Percentiles rank a stretch among this genome's conserved stretches.
These are phyloP conservation scores for Procambarus virginalis DNA, from an alignment of 1,140 invertebrate genomes.

Conservation along the genomic window DNA sequence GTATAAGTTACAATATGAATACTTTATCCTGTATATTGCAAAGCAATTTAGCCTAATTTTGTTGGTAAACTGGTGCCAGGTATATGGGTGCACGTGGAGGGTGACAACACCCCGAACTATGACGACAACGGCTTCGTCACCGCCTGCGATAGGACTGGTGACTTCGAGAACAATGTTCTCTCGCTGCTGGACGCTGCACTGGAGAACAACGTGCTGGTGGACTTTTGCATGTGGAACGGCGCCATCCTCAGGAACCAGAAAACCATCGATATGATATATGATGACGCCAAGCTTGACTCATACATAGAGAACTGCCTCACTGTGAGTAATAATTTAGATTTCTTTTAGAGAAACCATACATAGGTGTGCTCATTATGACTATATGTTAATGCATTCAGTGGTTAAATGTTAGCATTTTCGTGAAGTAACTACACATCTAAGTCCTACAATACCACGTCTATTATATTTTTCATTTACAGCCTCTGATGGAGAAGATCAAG, in stretches of 20 bases:
- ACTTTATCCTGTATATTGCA: no score
- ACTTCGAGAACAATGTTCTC: conserved; percentile 21
- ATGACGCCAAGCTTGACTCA: conserved; percentile 73
- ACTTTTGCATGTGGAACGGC: conserved; percentile 75
- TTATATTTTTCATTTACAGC: conserved; percentile 63
- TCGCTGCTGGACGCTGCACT: conserved; percentile 17
- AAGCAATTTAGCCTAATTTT: no score
- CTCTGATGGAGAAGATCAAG: conserved; percentile 72
- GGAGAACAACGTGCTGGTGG: conserved; percentile 73
- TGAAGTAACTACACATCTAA: no score
- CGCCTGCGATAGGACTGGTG: not conserved
- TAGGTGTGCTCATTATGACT: no score
- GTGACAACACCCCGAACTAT: conserved; percentile 72
- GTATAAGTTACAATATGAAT: no score
- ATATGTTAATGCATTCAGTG: no score
- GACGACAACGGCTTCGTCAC: conserved; percentile 27
- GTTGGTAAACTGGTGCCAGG: conserved; percentile 69
- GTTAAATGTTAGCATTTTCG: no score
- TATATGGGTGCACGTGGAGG: conserved; percentile 75
- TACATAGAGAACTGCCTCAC: conserved; percentile 75
- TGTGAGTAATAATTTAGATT: conserved; percentile 57
- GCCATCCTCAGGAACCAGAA: conserved; percentile 73
- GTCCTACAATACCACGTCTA: no score
- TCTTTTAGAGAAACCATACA: no score
- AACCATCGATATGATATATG: conserved; percentile 73